Base-by-base conservation (phyloP, 2,797 vertebrate species). In the Merluccius polli region DNA sequence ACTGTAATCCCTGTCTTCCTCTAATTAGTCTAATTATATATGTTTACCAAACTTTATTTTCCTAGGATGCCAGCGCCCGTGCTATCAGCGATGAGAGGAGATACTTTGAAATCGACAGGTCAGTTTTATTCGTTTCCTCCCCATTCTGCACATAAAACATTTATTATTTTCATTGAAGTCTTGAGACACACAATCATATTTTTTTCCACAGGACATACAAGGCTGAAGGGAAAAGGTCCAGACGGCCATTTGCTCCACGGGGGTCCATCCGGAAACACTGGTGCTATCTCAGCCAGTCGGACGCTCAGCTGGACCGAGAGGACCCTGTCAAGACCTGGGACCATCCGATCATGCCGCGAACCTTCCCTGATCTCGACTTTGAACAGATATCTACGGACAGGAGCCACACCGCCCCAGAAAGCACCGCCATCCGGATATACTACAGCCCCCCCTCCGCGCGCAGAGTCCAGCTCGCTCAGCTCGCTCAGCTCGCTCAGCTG, bases 321-420 rank as follows among this genome's bases (percentile, higher is more conserved):
- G 89, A 92, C 75, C 87, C 86, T 0, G 84, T 89, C 77, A 93
- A 92, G 88, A 94, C 95, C 1, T 95, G 93, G 95, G 96, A 97
- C 90, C 96, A 94, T 82, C 90, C 89, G 15, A 89, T 93, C 0
- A 93, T 83, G 89, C 90, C 93, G 36, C 91, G 87, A n/a, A 90
- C 90, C 84, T 91, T 96, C 83, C 93, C 94, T 0, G 87, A 91
- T 68, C 90, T 94, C 0, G 92, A 96, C 73, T 88, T 94, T 2
- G 83, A 93, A 4, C 93, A 93, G 87, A 94, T 93, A 80, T 92
- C 89, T 65, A 88, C 92, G 86, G 93, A 95, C 77, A 95, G 95
- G 79, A 97, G 97, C 93, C 94, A 98, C 91, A 99, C 98, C 0
- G 97, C 97, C 0, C 97, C 98, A 0, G 98, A 99, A 86, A 97